Evolutionary conservation across 2,888 invertebrate genomes (phyloP).

Genomic region (Cremastinae sp.): DNA sequence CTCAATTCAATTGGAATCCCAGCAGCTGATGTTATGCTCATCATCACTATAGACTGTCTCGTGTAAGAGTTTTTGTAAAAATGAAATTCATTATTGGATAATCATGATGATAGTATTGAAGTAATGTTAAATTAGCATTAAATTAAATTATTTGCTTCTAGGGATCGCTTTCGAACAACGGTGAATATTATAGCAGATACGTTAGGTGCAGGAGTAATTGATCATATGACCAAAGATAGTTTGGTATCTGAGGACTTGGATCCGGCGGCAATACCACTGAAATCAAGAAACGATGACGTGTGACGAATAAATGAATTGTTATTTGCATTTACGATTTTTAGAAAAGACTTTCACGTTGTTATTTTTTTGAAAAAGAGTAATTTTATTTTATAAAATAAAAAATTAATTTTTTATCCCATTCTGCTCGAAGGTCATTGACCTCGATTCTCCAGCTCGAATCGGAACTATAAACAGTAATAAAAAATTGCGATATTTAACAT

Average conservation of each 20-base stretch:
- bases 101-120: not conserved
- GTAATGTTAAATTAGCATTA: not conserved
- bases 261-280: conserved; percentile 12
- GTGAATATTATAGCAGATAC: conserved; percentile 76
- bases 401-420: too few species aligned
- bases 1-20: conserved; percentile 94
- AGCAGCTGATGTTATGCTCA: conserved; percentile 93
- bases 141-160: conserved; percentile 60
- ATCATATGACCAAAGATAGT: conserved; percentile 60
- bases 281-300: conserved; percentile 8
- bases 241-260: conserved; percentile 13
- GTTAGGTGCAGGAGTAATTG: conserved; percentile 74
- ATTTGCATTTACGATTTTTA: too few species aligned
- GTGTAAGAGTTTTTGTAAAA: conserved; percentile 84
- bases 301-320: not conserved
- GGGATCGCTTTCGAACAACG: conserved; percentile 77
- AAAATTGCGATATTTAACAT: too few species aligned
- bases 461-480: too few species aligned
- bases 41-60: conserved; percentile 95
- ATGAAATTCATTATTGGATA: not conserved
- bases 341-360: too few species aligned
- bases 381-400: too few species aligned
- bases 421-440: too few species aligned
- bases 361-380: too few species aligned
- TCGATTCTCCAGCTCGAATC: too few species aligned